Base-by-base conservation (phyloP, 2,113 vertebrate species). In the Tragelaphus strepsiceros region DNA sequence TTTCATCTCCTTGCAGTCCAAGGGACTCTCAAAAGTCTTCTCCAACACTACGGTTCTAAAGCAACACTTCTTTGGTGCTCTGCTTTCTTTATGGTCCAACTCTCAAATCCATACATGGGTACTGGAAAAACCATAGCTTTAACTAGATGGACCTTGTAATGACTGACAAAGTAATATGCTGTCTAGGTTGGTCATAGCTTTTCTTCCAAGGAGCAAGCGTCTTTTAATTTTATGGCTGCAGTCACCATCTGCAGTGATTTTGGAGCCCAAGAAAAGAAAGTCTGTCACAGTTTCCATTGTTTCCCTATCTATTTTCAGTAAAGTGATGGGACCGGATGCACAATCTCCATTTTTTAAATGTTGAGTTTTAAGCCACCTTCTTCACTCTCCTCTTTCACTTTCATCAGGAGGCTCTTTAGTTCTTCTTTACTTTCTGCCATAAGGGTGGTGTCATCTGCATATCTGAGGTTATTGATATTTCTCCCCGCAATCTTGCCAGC, bases 61-160 rank as follows among this genome's bases (percentile, higher is more conserved):
- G 10, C n/a, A 71, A 39, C n/a, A 39, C 3, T 39, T 71, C n/a
- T 22, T 71, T 1, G 0, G 67, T 0, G 10, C 19, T 71, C 67
- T 12, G 19, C 10, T 71, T 71, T 22, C 67, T 22, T 39, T 39
- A 22, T 13, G n/a, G n/a, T 71, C 19, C 67, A 71, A 71, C n/a
- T 71, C 19, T 71, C 67, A 71, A 10, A 39, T 39, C 67, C n/a
- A 39, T 12, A 71, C 67, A 39, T 35, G 67, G 67, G n/a, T 39
- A 71, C 21, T 39, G n/a, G n/a, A 39, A 71, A 71, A 71, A 22
- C 67, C 67, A 71, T 22, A 71, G n/a, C n/a, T 71, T 35, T 71
- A 10, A 39, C n/a, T 71, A 71, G 10, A 71, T 39, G n/a, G n/a
- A 71, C 67, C 67, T 39, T 39, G 46, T 46, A 46, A 46, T 46